phyloP scores from a whole-genome alignment of 1,140 invertebrate genomes.

The Paraescarpia echinospica region DNA sequence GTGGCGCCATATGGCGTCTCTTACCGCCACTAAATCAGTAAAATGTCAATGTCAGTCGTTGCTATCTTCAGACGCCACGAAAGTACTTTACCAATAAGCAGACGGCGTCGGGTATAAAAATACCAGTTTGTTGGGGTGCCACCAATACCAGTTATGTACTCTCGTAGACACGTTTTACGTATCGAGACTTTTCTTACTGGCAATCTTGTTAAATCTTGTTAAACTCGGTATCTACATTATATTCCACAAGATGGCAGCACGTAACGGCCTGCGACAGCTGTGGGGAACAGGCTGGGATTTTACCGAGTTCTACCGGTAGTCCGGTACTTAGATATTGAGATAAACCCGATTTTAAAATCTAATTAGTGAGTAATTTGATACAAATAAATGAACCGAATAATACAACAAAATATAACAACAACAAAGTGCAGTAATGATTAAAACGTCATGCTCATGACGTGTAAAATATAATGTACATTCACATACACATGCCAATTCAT shows the following conservation, averaged over 20 bases:
- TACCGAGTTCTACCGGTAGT: too few species aligned
- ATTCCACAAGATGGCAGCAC: not conserved
- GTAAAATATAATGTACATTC: too few species aligned
- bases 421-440: not conserved
- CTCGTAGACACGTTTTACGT: not conserved
- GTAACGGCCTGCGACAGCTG: not conserved
- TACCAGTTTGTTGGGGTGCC: not conserved
- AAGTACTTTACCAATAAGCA: not conserved
- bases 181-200: not conserved
- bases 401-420: too few species aligned
- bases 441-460: not conserved
- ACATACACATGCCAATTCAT: not conserved
- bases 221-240: not conserved
- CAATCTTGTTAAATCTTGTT: too few species aligned
- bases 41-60: not conserved
- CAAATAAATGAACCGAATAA: not conserved
- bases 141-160: not conserved
- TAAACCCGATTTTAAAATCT: too few species aligned
- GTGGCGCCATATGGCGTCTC: not conserved
- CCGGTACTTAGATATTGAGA: too few species aligned
- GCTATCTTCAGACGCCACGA: not conserved
- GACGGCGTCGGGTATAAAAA: not conserved
- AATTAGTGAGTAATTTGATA: too few species aligned
- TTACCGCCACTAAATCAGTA: not conserved
- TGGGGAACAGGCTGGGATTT: too few species aligned